Evolutionary conservation across 2,888 invertebrate species (phyloP).

Genomic region (Mythimna albipuncta): DNA sequence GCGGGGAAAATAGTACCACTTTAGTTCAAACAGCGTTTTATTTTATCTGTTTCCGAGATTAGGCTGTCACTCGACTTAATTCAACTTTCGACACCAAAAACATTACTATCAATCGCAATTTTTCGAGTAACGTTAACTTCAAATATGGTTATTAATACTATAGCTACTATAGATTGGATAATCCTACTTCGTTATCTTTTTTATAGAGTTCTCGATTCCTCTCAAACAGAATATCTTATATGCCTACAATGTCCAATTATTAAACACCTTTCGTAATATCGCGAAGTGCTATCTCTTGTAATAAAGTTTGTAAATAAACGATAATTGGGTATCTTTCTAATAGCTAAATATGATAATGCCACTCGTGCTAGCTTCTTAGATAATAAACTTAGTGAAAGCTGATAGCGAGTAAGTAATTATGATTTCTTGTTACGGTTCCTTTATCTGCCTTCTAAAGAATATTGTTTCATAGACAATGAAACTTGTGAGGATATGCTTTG

Average conservation of each 20-base stretch:
- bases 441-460: conserved; percentile 3
- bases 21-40: not conserved
- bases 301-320: conserved; percentile 35
- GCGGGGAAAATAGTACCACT: conserved; percentile 51
- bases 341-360: conserved; percentile 30
- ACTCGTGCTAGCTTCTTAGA: conserved; percentile 3
- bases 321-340: conserved; percentile 33
- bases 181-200: not conserved
- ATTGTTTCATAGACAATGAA: not conserved
- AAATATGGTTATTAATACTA: not conserved
- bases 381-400: conserved; percentile 27
- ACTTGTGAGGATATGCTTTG: not conserved
- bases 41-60: not conserved
- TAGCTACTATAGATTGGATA: not conserved
- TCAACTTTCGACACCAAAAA: not conserved
- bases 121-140: not conserved
- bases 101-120: not conserved
- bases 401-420: not conserved
- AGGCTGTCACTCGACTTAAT: not conserved
- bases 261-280: conserved; percentile 30
- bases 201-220: not conserved
- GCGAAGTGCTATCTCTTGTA: conserved; percentile 19
- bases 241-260: conserved; percentile 1
- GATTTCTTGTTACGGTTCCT: not conserved
- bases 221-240: not conserved